Conservation (phyloP, 23 tunicate species). For the Phallusia fumigata region DNA sequence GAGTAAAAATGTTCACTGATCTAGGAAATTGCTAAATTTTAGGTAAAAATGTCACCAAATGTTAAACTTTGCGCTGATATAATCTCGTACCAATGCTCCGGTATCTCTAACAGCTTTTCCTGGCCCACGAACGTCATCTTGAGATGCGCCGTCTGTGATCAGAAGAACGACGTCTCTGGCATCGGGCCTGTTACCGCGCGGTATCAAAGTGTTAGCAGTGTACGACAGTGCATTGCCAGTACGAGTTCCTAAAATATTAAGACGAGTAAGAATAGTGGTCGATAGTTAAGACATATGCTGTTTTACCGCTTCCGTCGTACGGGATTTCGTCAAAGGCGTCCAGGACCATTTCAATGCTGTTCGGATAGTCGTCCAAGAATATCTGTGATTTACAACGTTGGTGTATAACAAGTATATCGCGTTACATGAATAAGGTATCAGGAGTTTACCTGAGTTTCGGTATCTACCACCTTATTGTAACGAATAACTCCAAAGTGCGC, state of each 20-base stretch:
- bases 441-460: slow-evolving; percentile 43
- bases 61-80: too few species aligned
- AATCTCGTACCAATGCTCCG: slow-evolving; percentile 54
- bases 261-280: not conserved
- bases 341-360: slow-evolving; percentile 38
- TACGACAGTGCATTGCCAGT: slow-evolving; percentile 73
- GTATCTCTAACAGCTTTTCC: slow-evolving; percentile 29
- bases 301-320: slow-evolving; percentile 61
- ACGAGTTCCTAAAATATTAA: slow-evolving; percentile 45
- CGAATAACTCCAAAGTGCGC: slow-evolving; percentile 63
- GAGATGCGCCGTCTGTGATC: slow-evolving; percentile 74
- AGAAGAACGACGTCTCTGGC: slow-evolving; percentile 67
- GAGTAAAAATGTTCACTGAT: too few species aligned
- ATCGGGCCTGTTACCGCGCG: slow-evolving; percentile 52
- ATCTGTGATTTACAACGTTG: slow-evolving; percentile 25
- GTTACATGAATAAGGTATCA: too few species aligned
- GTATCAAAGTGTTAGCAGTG: slow-evolving; percentile 30
- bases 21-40: too few species aligned
- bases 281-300: not conserved
- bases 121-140: slow-evolving; percentile 53
- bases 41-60: too few species aligned
- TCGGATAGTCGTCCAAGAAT: slow-evolving; percentile 45
- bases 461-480: slow-evolving; percentile 54
- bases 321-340: slow-evolving; percentile 53
- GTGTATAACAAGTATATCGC: not conserved